These are phyloP conservation scores for Gadus chalcogrammus DNA, from an alignment of 2,113 vertebrate genomes.

Conservation along the genomic window DNA sequence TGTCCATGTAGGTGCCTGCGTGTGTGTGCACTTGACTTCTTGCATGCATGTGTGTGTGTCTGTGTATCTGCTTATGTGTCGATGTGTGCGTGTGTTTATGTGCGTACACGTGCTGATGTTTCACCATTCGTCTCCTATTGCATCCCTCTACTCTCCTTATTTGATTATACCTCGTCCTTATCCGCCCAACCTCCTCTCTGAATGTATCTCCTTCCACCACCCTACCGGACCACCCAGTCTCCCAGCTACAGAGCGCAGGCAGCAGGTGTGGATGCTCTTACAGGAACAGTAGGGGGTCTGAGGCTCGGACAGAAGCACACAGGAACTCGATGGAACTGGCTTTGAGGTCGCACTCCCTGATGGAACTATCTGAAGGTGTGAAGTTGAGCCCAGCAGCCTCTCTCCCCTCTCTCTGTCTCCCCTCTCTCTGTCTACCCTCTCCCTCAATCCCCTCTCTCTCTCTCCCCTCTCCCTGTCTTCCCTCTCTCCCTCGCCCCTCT, in stretches of 20 bases:
- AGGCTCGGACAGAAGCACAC: too few species aligned
- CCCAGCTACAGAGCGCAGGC: neutral
- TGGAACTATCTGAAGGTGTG: too few species aligned
- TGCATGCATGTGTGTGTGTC: slow-evolving; percentile 11
- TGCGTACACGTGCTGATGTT: slow-evolving; percentile 11
- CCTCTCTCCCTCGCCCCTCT: too few species aligned
- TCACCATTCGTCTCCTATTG: slow-evolving; percentile 8
- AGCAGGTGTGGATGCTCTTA: too few species aligned
- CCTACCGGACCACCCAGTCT: slow-evolving; percentile 63
- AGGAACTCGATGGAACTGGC: too few species aligned
- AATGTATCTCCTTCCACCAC: slow-evolving; percentile 32
- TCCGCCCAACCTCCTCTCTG: slow-evolving; percentile 26
- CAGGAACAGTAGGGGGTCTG: too few species aligned
- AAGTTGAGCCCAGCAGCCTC: too few species aligned
- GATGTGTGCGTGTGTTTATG: slow-evolving; percentile 13
- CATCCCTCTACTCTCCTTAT: slow-evolving; percentile 28
- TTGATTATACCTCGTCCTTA: slow-evolving; percentile 37
- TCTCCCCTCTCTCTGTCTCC: too few species aligned
- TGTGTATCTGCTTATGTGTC: slow-evolving; percentile 9
- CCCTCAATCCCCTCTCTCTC: slow-evolving; percentile 27
- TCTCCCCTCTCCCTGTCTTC: too few species aligned
- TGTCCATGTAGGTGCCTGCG: neutral
- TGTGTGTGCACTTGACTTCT: neutral
- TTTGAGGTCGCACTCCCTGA: too few species aligned
- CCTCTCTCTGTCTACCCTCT: neutral